A percentile compares a stretch with the other conserved stretches of the same genome.
Evolutionary conservation across 2,888 invertebrate species (phyloP).

Genomic region (Arge pagana): DNA sequence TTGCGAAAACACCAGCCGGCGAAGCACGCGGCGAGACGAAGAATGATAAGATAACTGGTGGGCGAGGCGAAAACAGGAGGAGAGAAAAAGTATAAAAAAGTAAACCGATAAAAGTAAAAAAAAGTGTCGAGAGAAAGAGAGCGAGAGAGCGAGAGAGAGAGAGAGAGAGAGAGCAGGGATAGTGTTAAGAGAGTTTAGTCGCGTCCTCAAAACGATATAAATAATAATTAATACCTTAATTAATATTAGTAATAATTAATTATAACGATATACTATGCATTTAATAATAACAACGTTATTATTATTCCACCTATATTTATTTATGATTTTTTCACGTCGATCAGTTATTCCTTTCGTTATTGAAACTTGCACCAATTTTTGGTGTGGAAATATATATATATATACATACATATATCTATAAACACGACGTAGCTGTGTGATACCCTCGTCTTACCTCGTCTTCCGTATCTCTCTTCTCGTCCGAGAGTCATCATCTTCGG

Average conservation of each 20-base stretch:
- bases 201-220: slow-evolving; percentile 19
- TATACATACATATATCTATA: slow-evolving; percentile 10
- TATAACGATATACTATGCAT: slow-evolving; percentile 15
- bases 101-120: background rate
- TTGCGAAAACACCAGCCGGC: too few relatives aligned
- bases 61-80: background rate
- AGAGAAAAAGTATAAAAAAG: background rate
- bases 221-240: slow-evolving; percentile 15
- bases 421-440: too few relatives aligned
- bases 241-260: slow-evolving; percentile 14
- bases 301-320: slow-evolving; percentile 23
- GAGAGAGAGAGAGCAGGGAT: slow-evolving; percentile 5
- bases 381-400: slow-evolving; percentile 16
- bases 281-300: slow-evolving; percentile 23
- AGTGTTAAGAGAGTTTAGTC: slow-evolving; percentile 12
- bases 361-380: slow-evolving; percentile 15
- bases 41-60: too few relatives aligned
- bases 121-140: background rate
- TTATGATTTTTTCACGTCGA: slow-evolving; percentile 12
- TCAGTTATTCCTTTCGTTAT: background rate
- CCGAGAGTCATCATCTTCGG: too few relatives aligned
- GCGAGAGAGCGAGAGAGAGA: background rate
- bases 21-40: too few relatives aligned
- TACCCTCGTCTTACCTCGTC: too few relatives aligned
- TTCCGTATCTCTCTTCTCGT: too few relatives aligned